Conservation (phyloP, 64 coral and sea anemone genomes). For the Cladopsammia gracilis region DNA sequence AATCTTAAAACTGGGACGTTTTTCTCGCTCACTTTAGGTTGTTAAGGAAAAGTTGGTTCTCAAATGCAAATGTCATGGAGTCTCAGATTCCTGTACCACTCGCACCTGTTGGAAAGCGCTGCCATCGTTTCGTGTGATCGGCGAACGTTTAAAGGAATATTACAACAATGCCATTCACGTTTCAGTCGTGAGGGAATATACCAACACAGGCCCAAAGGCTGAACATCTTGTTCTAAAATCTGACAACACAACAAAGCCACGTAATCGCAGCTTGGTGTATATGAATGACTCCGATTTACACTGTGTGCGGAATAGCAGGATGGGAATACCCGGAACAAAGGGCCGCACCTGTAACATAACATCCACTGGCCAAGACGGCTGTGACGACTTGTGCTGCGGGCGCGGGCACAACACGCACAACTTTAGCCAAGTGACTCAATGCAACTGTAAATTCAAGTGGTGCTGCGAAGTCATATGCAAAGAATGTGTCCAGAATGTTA, state of each 20-base stretch:
- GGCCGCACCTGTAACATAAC: conserved; percentile 74
- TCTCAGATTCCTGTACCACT: conserved; percentile 56
- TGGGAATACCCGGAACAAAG: conserved; percentile 71
- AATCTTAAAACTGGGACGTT: conserved; percentile 23
- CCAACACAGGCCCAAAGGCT: conserved; percentile 32
- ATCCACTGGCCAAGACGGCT: conserved; percentile 32
- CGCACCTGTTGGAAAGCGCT: conserved; percentile 85
- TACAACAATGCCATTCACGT: conserved; percentile 65
- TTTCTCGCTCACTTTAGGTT: conserved; percentile 77
- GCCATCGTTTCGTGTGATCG: conserved; percentile 57
- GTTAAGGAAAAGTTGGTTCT: conserved; percentile 66
- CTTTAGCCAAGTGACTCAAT: conserved; percentile 62
- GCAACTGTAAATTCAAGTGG: conserved; percentile 93
- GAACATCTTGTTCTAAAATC: conserved; percentile 56
- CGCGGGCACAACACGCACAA: conserved; percentile 84
- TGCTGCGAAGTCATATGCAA: conserved; percentile 89
- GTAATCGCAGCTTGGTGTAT: conserved; percentile 64
- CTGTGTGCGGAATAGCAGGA: conserved; percentile 56
- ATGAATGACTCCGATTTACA: conserved; percentile 48
- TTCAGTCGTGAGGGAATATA: conserved; percentile 6
- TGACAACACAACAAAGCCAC: conserved; percentile 42
- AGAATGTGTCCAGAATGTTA: conserved; percentile 39
- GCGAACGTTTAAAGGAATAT: conserved; percentile 70
- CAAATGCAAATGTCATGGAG: conserved; percentile 92
- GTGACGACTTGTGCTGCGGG: conserved; percentile 88